Base-by-base conservation (phyloP, 2,888 invertebrate genomes). In the Oscheius sp. region DNA sequence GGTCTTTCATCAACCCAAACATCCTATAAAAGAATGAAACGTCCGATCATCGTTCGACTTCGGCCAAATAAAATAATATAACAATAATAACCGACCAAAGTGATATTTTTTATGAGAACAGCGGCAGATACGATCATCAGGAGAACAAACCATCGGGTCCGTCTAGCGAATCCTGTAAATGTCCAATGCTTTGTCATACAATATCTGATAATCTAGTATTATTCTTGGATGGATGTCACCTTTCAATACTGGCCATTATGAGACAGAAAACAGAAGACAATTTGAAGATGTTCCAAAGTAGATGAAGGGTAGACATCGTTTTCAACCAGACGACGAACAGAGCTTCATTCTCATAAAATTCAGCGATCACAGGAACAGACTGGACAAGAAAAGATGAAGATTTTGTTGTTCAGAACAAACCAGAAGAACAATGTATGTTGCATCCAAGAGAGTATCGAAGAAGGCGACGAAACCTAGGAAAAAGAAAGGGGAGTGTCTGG, bases 401-500 rank as follows among this genome's bases (percentile, higher is more conserved):
- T 41, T 41, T n/a, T n/a, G n/a, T n/a, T n/a, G n/a, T n/a, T n/a
- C n/a, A n/a, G n/a, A n/a, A 32, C 30, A 2, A 51, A 82, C 84
- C 74, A 83, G 56, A 9, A 83, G 71, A 28, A 85, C 59, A 20
- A 84, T 69, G 69, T 81, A 84, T 9, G 79, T 75, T 32, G 78
- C 71, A 68, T 85, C 84, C 62, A 84, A 74, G 1, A 84, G 72
- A 1, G 82, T 82, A 68, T 84, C 84, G 74, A 85, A 84, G 6
- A 84, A 69, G 2, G 84, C 84, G 36, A 84, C 84, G 68, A 85
- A 84, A 2, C 84, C 84, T 59, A 84, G 81, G 66, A 84, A 84
- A 72, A 84, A 84, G 77, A 83, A 85, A n/a, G 84, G 84, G 28
- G 84, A 84, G 54, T 85, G 83, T 38, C 84, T 78, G 75, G 51